Base-by-base conservation (phyloP, 2,888 invertebrate genomes). In the Omphaloscelis lunosa region DNA sequence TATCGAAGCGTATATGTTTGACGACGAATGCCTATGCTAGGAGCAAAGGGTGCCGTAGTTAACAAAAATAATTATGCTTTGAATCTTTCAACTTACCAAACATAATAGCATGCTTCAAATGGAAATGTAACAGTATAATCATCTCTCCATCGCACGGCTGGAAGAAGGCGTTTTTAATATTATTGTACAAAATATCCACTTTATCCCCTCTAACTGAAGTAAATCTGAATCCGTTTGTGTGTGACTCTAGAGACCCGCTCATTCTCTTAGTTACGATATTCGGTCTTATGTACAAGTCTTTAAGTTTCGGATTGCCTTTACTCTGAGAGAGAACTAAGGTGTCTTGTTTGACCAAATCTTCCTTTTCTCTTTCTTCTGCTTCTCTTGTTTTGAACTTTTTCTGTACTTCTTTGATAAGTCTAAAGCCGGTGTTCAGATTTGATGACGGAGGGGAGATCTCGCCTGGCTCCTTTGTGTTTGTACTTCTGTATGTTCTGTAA, bases 131-230 rank as follows among this genome's bases (percentile, higher is more conserved):
- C 45, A 99, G 97, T 92, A 99, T 99, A 78, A 99, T 99, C 99
- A 99, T 99, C 97, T 99, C 99, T 82, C 99, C 99, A 93, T 99
- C 99, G 92, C 99, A 99, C 0, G 99, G 99, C 97, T 99, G 99
- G 97, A 99, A 99, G 97, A 99, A 99, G 15, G 99, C 99, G 93
- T 99, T 99, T 94, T 99, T 99, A 88, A 99, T 99, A 95, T 99
- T 99, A 96, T 99, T 99, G 95, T 99, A 99, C 72, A 99, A 96
- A 90, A 99, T 99, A 92, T 99, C 99, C 12, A 99, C 99, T 97
- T 99, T 99, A 93, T 99, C 99, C 9, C 99, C 99, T 90, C 99
- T 98, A n/a, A 99, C 99, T 0, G 99, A 99, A 0, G 99, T 99
- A 93, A 99, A 99, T 58, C 99, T 97, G 92, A 99, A 99, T 20